A percentile compares a stretch with the other conserved stretches of the same genome.
Conservation (phyloP, 1,140 invertebrate species). For the Gryllus bimaculatus region DNA sequence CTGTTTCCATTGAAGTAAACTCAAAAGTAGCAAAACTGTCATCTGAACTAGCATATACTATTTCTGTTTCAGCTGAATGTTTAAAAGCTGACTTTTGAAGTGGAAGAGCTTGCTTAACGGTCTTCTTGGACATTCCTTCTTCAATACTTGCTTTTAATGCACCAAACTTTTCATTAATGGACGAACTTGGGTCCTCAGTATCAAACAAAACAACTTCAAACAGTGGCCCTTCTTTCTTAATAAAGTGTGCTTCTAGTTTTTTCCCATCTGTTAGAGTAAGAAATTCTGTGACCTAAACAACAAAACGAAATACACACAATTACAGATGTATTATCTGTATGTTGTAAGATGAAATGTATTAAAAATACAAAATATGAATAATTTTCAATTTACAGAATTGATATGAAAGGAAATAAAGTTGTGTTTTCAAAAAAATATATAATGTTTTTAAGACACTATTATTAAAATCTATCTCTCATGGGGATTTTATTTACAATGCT, state of each 20-base stretch:
- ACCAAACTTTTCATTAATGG: conserved; percentile 33
- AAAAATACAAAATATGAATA: too few relatives aligned
- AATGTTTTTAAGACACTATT: too few relatives aligned
- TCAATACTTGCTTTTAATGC: conserved; percentile 26
- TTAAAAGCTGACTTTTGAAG: background rate
- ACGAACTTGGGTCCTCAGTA: conserved; percentile 24
- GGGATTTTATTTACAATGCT: too few relatives aligned
- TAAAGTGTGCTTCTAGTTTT: conserved; percentile 32
- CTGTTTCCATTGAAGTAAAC: conserved; percentile 29
- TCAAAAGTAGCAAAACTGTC: conserved; percentile 32
- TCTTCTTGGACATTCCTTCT: conserved; percentile 23
- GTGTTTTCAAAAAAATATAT: too few relatives aligned
- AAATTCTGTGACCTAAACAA: conserved; percentile 22
- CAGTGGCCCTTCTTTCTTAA: conserved; percentile 27
- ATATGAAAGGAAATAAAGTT: background rate
- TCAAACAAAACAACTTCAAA: conserved; percentile 32
- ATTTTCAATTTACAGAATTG: background rate
- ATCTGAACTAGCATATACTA: conserved; percentile 33
- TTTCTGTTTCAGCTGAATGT: background rate
- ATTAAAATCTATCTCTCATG: too few relatives aligned
- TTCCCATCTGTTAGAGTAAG: conserved; percentile 22
- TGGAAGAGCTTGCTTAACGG: background rate
- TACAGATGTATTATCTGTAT: too few relatives aligned
- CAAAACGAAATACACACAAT: too few relatives aligned
- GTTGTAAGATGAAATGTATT: too few relatives aligned